Base-by-base conservation (phyloP, 1,140 invertebrate species). In the Palaemon carinicauda region DNA sequence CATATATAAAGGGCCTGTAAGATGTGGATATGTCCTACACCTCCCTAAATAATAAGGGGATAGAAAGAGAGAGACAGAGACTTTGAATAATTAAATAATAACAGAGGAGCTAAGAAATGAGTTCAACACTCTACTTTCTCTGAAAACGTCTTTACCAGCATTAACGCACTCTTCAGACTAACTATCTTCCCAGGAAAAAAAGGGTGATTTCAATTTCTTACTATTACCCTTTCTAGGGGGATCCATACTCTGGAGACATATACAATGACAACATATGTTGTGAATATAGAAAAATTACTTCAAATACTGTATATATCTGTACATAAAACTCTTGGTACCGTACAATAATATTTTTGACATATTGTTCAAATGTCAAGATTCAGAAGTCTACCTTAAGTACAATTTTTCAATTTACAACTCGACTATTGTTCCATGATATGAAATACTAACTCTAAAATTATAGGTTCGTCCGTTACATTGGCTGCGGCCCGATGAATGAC, bases 371-470 rank as follows among this genome's bases (percentile, higher is more conserved):
- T 29, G 51, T 24, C 24, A 53, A 21, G 54, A 29, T 17, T 29
- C 29, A 29, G 29, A 29, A 79, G 33, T 29, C 2, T 51, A 1
- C 15, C 1, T 17, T 7, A 50, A 21, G 27, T 50, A 33, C 79
- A 19, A 12, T 31, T 15, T n/a, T 29, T 15, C 27, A 15, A 27
- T 54, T 84, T 27, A 84, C 52, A 7, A 41, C 41, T 41, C 12
- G 41, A 24, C 89, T 82, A 91, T 74, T 90, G 90, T 53, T 92
- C 90, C 88, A 94, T 90, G 31, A 94, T 90, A 89, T 93, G 91
- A 91, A 96, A 96, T 89, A 96, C 92, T 88, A 96, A 92, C 91
- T 96, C 95, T 80, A 96, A 92, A 77, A 94, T 93, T 74, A 94
- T 93, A 73, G 89, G 87, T 53, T 93, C 93, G 89, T 95, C 94